These are phyloP conservation scores for Bactericera cockerelli DNA, from an alignment of 1,140 invertebrate species.

Conservation along the genomic window DNA sequence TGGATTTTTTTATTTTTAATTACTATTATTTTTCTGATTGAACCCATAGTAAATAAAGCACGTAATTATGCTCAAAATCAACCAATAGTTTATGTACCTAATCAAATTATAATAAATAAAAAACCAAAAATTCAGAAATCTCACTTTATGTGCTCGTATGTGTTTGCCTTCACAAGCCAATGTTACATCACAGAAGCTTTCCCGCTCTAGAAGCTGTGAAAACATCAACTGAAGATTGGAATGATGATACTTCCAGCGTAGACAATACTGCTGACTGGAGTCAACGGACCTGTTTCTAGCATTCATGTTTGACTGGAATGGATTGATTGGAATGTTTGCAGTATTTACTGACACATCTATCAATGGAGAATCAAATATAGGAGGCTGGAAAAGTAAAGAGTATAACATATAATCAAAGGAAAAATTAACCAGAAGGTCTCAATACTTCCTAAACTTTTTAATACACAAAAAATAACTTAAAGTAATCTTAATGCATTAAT, in stretches of 20 bases:
- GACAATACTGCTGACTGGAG: conserved; percentile 65
- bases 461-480: too few species aligned
- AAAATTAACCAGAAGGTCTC: too few species aligned
- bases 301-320: not conserved
- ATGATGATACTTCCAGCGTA: conserved; percentile 82
- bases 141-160: conserved; percentile 74
- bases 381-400: conserved; percentile 4
- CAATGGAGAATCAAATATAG: not conserved
- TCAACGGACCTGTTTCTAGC: not conserved
- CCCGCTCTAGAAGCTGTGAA: conserved; percentile 66
- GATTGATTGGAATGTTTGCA: not conserved
- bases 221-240: conserved; percentile 74
- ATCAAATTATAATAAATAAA: too few species aligned
- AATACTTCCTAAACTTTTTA: too few species aligned
- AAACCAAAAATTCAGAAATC: not conserved
- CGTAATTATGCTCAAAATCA: too few species aligned
- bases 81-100: too few species aligned
- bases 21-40: too few species aligned
- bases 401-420: too few species aligned
- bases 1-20: too few species aligned
- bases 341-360: not conserved
- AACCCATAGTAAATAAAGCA: too few species aligned
- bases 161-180: conserved; percentile 76
- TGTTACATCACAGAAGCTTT: conserved; percentile 81
- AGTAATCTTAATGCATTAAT: too few species aligned